Percentiles rank a stretch among this genome's conserved stretches.
Conservation (phyloP, 92 coral and sea anemone genomes). For the Plumapathes pennacea region DNA sequence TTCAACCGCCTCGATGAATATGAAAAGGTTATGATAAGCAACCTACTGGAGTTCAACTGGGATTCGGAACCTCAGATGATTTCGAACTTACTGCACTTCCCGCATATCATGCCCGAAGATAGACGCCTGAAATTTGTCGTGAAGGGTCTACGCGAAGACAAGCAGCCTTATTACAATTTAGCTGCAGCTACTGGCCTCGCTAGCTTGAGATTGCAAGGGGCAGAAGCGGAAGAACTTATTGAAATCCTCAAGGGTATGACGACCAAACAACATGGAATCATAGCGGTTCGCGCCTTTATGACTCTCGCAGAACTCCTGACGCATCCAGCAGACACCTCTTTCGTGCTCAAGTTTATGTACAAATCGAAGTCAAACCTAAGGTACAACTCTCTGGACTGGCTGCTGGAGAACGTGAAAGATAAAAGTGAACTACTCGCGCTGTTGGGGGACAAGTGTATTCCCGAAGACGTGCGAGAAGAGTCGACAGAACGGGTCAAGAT, state of each 20-base stretch:
- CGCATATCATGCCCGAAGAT: slow-evolving; percentile 83
- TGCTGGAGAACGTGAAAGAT: slow-evolving; percentile 83
- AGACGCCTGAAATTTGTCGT: slow-evolving; percentile 73
- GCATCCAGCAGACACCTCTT: slow-evolving; percentile 92
- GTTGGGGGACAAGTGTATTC: slow-evolving; percentile 81
- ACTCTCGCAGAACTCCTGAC: slow-evolving; percentile 80
- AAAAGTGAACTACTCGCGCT: slow-evolving; percentile 71
- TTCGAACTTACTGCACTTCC: slow-evolving; percentile 92
- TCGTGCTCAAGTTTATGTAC: slow-evolving; percentile 89
- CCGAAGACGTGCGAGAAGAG: slow-evolving; percentile 90
- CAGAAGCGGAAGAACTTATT: slow-evolving; percentile 78
- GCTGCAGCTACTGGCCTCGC: slow-evolving; percentile 98
- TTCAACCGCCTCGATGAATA: slow-evolving; percentile 67
- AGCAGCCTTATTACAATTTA: slow-evolving; percentile 79
- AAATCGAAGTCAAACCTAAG: slow-evolving; percentile 86
- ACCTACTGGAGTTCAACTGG: slow-evolving; percentile 93
- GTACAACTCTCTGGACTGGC: slow-evolving; percentile 95
- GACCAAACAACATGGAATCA: slow-evolving; percentile 78
- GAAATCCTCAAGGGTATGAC: slow-evolving; percentile 83
- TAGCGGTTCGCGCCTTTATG: slow-evolving; percentile 95
- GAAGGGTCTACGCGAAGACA: slow-evolving; percentile 84
- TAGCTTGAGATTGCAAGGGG: slow-evolving; percentile 70
- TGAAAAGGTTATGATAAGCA: slow-evolving; percentile 83
- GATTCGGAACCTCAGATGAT: slow-evolving; percentile 94
- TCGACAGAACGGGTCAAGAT: slow-evolving; percentile 86